These are phyloP conservation scores for Latrodectus geometricus DNA, from an alignment of 1,140 invertebrate species.

Conservation along the genomic window DNA sequence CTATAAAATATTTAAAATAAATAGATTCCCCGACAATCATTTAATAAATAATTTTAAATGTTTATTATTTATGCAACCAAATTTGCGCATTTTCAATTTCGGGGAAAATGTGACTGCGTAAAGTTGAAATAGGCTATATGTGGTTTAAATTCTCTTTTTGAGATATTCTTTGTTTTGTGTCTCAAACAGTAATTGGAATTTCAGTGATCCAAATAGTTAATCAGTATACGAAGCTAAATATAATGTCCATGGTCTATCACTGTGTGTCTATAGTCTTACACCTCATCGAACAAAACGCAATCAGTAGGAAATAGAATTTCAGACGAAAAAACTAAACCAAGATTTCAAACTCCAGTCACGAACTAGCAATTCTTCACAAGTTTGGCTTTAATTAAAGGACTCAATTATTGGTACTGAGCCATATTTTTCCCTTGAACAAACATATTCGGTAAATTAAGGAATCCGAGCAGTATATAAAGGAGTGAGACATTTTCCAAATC, in stretches of 20 bases:
- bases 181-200: conserved; percentile 3
- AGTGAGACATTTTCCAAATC: background rate
- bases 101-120: background rate
- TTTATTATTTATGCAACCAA: too few relatives aligned
- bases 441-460: background rate
- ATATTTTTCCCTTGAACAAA: background rate
- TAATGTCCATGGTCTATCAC: background rate
- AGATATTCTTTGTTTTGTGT: background rate
- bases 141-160: background rate
- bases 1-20: too few relatives aligned
- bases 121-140: background rate
- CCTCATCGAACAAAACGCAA: background rate
- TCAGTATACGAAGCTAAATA: background rate
- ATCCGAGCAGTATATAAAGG: conserved; percentile 13
- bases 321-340: background rate
- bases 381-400: conserved; percentile 13
- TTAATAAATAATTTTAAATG: too few relatives aligned
- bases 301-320: background rate
- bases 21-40: too few relatives aligned
- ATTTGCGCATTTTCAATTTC: too few relatives aligned
- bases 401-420: background rate
- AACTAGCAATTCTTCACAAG: conserved; percentile 5
- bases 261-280: background rate
- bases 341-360: conserved; percentile 10
- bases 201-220: background rate